These are phyloP conservation scores for Saturnia japonica DNA, from an alignment of 2,888 invertebrate species.

Conservation along the genomic window DNA sequence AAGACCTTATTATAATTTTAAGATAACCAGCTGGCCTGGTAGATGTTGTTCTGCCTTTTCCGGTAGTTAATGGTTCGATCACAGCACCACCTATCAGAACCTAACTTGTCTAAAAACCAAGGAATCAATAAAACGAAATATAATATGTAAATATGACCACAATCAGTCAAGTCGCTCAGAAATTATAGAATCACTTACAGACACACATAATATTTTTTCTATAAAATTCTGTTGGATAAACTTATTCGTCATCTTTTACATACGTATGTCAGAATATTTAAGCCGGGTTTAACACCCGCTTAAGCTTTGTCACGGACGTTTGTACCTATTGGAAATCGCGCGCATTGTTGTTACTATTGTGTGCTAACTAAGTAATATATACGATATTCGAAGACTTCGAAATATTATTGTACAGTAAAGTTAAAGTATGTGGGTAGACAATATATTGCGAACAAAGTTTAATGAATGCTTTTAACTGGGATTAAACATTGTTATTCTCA, in stretches of 20 bases:
- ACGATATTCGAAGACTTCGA: conserved; percentile 11
- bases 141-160: no score
- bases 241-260: not conserved
- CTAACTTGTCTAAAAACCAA: no score
- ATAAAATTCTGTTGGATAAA: not conserved
- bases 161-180: no score
- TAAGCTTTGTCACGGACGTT: conserved; percentile 46
- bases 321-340: conserved; percentile 48
- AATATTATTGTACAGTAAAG: conserved; percentile 6
- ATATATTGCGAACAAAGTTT: conserved; percentile 18
- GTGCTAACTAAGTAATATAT: conserved; percentile 23
- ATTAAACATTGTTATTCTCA: conserved; percentile 12
- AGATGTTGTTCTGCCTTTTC: no score
- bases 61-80: no score
- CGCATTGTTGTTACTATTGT: conserved; percentile 48
- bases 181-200: no score
- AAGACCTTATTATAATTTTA: not conserved
- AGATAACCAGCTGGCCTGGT: no score
- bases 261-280: conserved; percentile 22
- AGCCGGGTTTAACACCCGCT: conserved; percentile 51
- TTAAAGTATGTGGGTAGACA: not conserved
- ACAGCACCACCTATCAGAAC: no score
- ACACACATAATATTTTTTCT: no score
- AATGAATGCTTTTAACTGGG: not conserved
- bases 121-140: no score